phyloP scores from a whole-genome alignment of 2,888 invertebrate genomes.

The Byasa hedistus region DNA sequence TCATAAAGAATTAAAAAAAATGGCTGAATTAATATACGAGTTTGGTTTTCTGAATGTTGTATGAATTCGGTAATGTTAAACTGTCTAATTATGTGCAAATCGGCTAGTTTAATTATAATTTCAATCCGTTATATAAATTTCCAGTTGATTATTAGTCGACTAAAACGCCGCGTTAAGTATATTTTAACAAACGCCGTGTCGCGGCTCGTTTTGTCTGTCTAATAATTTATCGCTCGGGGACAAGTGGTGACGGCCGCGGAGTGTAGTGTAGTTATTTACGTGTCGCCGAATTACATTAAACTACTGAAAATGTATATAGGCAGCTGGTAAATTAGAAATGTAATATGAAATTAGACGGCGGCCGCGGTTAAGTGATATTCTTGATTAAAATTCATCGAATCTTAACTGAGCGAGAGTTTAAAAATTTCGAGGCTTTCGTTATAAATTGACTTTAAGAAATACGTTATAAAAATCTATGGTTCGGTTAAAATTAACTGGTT shows the following conservation, averaged over 20 bases:
- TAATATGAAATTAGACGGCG: slow-evolving; percentile 36
- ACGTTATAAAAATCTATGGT: too few species aligned
- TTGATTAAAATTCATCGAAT: too few species aligned
- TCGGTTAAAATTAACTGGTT: too few species aligned
- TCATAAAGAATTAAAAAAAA: too few species aligned
- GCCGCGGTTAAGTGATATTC: background rate
- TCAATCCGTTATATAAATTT: background rate
- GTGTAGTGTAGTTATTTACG: slow-evolving; percentile 46
- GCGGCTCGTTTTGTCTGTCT: slow-evolving; percentile 53
- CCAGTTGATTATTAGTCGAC: slow-evolving; percentile 13
- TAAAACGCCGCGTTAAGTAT: slow-evolving; percentile 14
- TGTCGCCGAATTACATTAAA: slow-evolving; percentile 43
- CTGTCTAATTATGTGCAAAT: too few species aligned
- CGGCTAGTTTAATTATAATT: too few species aligned
- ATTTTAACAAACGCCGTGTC: slow-evolving; percentile 13
- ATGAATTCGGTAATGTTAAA: too few species aligned
- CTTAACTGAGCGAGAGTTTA: too few species aligned
- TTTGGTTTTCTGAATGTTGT: too few species aligned
- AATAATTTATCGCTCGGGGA: slow-evolving; percentile 47
- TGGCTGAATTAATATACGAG: too few species aligned
- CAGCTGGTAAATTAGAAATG: slow-evolving; percentile 37
- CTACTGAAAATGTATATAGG: slow-evolving; percentile 36
- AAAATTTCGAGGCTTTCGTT: too few species aligned
- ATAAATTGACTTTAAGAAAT: too few species aligned
- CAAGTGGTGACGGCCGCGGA: slow-evolving; percentile 54